phyloP scores from a whole-genome alignment of 1,140 invertebrate genomes.

The Drusus annulatus region DNA sequence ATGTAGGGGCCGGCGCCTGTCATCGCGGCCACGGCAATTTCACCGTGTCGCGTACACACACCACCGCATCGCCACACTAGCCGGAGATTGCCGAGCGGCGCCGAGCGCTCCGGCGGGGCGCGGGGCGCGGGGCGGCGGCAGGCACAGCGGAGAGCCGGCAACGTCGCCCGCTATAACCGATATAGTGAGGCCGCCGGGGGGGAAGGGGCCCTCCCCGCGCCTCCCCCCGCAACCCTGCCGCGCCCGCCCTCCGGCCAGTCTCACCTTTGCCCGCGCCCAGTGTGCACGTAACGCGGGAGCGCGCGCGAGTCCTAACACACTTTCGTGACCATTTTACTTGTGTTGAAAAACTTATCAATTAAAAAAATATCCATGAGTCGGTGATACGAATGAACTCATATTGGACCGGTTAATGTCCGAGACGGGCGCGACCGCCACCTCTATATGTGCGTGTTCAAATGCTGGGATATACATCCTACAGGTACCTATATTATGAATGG shows the following conservation, averaged over 20 bases:
- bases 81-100: conserved; percentile 11
- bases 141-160: conserved; percentile 30
- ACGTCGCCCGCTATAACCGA: conserved; percentile 55
- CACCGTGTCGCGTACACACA: conserved; percentile 31
- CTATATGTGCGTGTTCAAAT: conserved; percentile 53
- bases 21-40: conserved; percentile 32
- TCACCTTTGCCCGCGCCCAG: conserved; percentile 43
- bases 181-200: conserved; percentile 47
- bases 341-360: conserved; percentile 6
- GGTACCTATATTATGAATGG: conserved; percentile 50
- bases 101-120: conserved; percentile 36
- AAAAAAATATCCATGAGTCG: conserved; percentile 46
- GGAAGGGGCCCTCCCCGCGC: conserved; percentile 28
- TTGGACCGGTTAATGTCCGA: conserved; percentile 44
- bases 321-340: conserved; percentile 33
- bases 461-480: conserved; percentile 58
- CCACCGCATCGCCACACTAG: neutral
- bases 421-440: conserved; percentile 50
- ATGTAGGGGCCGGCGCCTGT: conserved; percentile 44
- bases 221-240: conserved; percentile 29
- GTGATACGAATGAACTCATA: conserved; percentile 48
- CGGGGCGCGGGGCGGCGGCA: neutral
- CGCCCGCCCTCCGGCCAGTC: conserved; percentile 35
- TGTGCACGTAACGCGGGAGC: conserved; percentile 39
- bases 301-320: conserved; percentile 14